Evolutionary conservation across 2,113 vertebrate genomes (phyloP).

Genomic region (Ceyx melanurus): DNA sequence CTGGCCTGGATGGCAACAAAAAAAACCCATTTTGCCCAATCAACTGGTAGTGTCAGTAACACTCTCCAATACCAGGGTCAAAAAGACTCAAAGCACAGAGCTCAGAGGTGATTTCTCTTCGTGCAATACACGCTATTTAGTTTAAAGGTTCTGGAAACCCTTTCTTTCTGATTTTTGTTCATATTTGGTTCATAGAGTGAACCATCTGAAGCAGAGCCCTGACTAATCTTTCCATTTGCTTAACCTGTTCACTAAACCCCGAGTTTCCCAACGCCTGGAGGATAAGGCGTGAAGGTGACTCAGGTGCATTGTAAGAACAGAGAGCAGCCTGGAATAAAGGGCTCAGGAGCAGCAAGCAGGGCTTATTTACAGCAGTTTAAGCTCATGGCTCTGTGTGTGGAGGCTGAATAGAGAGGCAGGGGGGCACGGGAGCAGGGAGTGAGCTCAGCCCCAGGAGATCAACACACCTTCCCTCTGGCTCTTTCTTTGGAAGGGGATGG

Average conservation of each 20-base stretch:
- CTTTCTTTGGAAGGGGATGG: not conserved
- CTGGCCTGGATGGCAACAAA: not conserved
- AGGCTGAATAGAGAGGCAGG: conserved; percentile 11
- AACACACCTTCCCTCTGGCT: not conserved
- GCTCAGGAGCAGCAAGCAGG: conserved; percentile 6
- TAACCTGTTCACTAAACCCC: conserved; percentile 33
- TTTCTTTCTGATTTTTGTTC: not conserved
- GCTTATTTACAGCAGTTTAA: conserved; percentile 54
- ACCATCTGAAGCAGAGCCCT: conserved; percentile 12
- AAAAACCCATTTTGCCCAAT: not conserved
- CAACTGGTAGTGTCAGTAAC: not conserved
- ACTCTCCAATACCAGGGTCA: not conserved
- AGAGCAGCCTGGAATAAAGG: conserved; percentile 37
- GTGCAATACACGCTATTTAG: not conserved
- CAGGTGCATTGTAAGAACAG: conserved; percentile 43
- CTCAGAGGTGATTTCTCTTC: not conserved
- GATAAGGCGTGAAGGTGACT: conserved; percentile 46
- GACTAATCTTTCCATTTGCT: conserved; percentile 41
- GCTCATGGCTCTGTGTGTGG: not conserved
- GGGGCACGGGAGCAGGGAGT: not conserved
- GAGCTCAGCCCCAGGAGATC: not conserved
- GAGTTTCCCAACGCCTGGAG: not conserved
- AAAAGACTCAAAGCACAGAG: not conserved
- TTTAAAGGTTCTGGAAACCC: not conserved
- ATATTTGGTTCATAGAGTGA: not conserved